Base-by-base conservation (phyloP, 2,888 invertebrate genomes). In the Escarpia spicata region DNA sequence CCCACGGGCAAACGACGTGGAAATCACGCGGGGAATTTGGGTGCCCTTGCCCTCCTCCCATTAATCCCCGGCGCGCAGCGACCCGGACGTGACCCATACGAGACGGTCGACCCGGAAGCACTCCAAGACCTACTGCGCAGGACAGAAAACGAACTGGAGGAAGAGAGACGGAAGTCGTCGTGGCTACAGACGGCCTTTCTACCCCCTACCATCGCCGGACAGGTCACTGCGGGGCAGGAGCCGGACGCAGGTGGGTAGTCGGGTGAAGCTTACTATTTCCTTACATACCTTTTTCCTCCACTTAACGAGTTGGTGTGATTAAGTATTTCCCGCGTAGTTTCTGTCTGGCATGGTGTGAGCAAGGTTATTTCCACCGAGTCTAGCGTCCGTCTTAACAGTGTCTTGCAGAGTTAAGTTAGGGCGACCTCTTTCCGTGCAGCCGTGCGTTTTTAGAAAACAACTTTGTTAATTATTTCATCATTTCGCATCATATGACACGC, bases 171-270 rank as follows among this genome's bases (percentile, higher is more conserved):
- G 60, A 93, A 93, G 92, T 94, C 93, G 43, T 93, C 94, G 26
- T 91, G 92, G 19, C 92, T 95, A 43, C 94, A 93, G 90, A 92
- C 93, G 19, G 94, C 94, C 2, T 95, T 95, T 91, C 94, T 95
- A 19, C 95, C 95, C 2, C 94, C 94, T 60, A 93, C 94, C n/a
- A 93, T 94, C 10, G 94, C 94, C 1, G 93, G 94, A 45, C 93
- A 94, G n/a, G 92, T 95, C 15, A 92, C 93, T 15, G 93, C 93
- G 43, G 95, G 95, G 10, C 93, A 94, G 37, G 92, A 93, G 6
- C 94, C 94, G 26, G 93, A 93, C 44, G 94, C 94, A 92, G 95
- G 95, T 95, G 92, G 43, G 93, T 75, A 4, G n/a, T 26, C n/a
- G 19, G 6, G 26, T 15, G n/a, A 9, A 52, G 8, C 52, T 9